Percentiles rank a stretch among this genome's conserved stretches.
These are phyloP conservation scores for Drosophila melanica DNA, from an alignment of 1,140 invertebrate genomes.

Conservation along the genomic window DNA sequence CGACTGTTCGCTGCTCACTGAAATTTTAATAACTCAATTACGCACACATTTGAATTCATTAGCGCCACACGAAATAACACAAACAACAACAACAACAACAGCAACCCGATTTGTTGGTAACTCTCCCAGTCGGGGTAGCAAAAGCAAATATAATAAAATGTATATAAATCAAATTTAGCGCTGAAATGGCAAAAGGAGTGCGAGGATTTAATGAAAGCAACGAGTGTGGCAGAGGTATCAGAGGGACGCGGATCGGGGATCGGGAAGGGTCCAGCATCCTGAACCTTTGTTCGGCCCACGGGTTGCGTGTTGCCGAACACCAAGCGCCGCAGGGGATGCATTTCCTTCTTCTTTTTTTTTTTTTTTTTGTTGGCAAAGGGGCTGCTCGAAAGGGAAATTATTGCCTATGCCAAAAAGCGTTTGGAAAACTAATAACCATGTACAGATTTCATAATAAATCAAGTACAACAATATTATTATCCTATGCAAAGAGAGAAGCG, in stretches of 20 bases:
- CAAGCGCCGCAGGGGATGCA: slow-evolving; percentile 62
- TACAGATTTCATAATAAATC: slow-evolving; percentile 81
- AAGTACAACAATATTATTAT: slow-evolving; percentile 42
- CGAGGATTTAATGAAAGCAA: slow-evolving; percentile 5
- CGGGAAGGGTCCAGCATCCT: neutral
- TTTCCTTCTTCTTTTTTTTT: neutral
- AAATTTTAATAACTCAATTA: slow-evolving; percentile 83
- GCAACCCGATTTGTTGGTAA: slow-evolving; percentile 1
- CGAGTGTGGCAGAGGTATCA: too few species aligned
- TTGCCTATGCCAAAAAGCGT: slow-evolving; percentile 56
- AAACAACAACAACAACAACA: slow-evolving; percentile 29
- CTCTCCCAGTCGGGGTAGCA: slow-evolving; percentile 17
- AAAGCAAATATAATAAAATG: slow-evolving; percentile 77
- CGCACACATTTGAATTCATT: slow-evolving; percentile 83
- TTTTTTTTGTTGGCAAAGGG: slow-evolving; percentile 6
- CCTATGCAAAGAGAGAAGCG: slow-evolving; percentile 22
- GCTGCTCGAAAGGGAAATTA: slow-evolving; percentile 55
- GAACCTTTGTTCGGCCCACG: slow-evolving; percentile 26
- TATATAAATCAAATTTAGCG: slow-evolving; percentile 81
- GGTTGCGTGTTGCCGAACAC: slow-evolving; percentile 30
- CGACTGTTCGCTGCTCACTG: slow-evolving; percentile 51
- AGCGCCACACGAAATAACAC: slow-evolving; percentile 62
- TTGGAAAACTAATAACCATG: slow-evolving; percentile 79
- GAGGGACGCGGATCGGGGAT: neutral
- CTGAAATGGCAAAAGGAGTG: slow-evolving; percentile 69